phyloP scores from a whole-genome alignment of 2,888 invertebrate genomes.

The Rambutsinella grinnellia region DNA sequence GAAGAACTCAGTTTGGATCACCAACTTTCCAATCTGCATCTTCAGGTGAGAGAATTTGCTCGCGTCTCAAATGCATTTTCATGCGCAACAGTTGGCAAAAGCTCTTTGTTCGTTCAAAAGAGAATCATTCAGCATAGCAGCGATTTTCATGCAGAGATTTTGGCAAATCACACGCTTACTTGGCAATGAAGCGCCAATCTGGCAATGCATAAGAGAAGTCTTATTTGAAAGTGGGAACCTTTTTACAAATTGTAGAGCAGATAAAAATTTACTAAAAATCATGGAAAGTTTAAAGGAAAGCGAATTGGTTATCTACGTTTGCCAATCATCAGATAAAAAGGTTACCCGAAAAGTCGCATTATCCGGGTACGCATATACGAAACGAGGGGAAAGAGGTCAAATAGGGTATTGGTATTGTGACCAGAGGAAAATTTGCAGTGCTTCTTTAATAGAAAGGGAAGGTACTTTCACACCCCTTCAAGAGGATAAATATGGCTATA shows the following conservation, averaged over 20 bases:
- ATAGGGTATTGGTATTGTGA: constrained; percentile 39
- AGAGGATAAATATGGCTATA: not conserved
- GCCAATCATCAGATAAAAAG: constrained; percentile 19
- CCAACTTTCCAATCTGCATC: too few relatives aligned
- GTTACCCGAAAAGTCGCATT: constrained; percentile 33
- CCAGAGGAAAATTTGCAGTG: constrained; percentile 39
- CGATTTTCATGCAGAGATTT: too few relatives aligned
- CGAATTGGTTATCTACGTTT: constrained; percentile 31
- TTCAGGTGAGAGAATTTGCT: too few relatives aligned
- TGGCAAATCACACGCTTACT: constrained; percentile 25
- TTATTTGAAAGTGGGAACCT: too few relatives aligned
- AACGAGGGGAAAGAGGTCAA: constrained; percentile 16
- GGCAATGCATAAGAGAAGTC: constrained; percentile 15
- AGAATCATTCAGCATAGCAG: too few relatives aligned
- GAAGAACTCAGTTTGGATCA: too few relatives aligned
- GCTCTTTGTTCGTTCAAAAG: too few relatives aligned
- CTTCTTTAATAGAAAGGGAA: constrained; percentile 21
- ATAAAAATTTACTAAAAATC: too few relatives aligned
- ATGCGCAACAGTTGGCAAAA: too few relatives aligned
- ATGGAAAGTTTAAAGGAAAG: too few relatives aligned
- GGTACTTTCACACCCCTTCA: constrained; percentile 17
- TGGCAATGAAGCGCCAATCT: constrained; percentile 40
- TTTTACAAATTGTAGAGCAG: too few relatives aligned
- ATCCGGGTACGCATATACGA: constrained; percentile 31
- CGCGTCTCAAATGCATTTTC: too few relatives aligned